phyloP scores from a whole-genome alignment of 1,140 invertebrate species.

The Bombyx mandarina region DNA sequence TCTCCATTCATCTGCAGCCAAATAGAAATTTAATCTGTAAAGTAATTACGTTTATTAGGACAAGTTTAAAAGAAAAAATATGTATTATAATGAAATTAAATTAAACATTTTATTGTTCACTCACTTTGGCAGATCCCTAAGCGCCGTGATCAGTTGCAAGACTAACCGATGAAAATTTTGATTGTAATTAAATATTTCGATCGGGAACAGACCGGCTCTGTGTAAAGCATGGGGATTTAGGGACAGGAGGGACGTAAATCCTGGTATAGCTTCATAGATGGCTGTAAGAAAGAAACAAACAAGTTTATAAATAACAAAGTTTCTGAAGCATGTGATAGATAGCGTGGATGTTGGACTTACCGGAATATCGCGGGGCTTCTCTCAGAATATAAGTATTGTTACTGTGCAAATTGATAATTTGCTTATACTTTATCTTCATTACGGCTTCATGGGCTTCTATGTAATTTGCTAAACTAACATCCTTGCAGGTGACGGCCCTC shows the following conservation, averaged over 20 bases:
- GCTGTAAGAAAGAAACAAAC: constrained; percentile 39
- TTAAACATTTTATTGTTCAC: constrained; percentile 5
- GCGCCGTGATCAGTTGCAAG: constrained; percentile 64
- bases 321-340: not conserved
- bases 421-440: constrained; percentile 66
- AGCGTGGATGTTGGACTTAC: constrained; percentile 31
- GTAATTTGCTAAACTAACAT: constrained; percentile 70
- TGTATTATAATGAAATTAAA: not conserved
- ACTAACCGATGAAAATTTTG: constrained; percentile 55
- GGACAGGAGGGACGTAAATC: constrained; percentile 64
- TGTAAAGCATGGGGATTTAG: constrained; percentile 57
- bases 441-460: constrained; percentile 73
- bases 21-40: constrained; percentile 72
- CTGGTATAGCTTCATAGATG: constrained; percentile 65
- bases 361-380: constrained; percentile 71
- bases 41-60: constrained; percentile 5
- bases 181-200: constrained; percentile 52
- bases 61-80: not conserved
- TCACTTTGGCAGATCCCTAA: constrained; percentile 68
- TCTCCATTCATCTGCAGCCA: constrained; percentile 74
- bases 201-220: constrained; percentile 43
- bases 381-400: constrained; percentile 69
- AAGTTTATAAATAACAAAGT: constrained; percentile 14
- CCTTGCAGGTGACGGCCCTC: constrained; percentile 71
- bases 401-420: constrained; percentile 63